Percentiles rank a stretch among this genome's conserved stretches.
These are phyloP conservation scores for Clupea harengus DNA, from an alignment of 2,113 vertebrate species.

Conservation along the genomic window DNA sequence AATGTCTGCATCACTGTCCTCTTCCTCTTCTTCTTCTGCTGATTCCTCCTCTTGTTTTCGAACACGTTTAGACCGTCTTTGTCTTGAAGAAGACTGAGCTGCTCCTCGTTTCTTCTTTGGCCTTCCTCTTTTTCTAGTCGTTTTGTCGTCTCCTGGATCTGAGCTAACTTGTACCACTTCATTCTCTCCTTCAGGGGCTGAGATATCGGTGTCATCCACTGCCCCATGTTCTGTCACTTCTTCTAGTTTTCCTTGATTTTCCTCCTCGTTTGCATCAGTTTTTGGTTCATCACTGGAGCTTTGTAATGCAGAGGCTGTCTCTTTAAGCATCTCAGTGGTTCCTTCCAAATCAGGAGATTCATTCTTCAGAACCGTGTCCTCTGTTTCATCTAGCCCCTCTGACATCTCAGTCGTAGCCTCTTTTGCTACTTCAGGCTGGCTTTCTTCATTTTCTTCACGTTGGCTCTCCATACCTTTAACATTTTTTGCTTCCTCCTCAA, in stretches of 20 bases:
- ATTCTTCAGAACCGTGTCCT: too few relatives aligned
- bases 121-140: background rate
- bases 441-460: background rate
- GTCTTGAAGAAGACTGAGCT: background rate
- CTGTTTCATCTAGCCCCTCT: background rate
- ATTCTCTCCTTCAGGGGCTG: background rate
- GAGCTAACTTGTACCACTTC: background rate
- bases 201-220: background rate
- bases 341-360: background rate
- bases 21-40: constrained; percentile 6
- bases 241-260: background rate
- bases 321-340: background rate
- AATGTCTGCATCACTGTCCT: background rate
- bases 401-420: background rate
- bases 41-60: background rate
- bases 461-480: background rate
- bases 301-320: too few relatives aligned
- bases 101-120: background rate
- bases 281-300: too few relatives aligned
- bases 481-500: background rate
- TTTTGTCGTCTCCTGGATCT: background rate
- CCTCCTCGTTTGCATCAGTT: background rate
- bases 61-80: background rate
- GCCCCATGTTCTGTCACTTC: background rate
- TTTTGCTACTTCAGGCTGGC: background rate